phyloP scores from a whole-genome alignment of 2,888 invertebrate genomes.

The Globia sparganii region DNA sequence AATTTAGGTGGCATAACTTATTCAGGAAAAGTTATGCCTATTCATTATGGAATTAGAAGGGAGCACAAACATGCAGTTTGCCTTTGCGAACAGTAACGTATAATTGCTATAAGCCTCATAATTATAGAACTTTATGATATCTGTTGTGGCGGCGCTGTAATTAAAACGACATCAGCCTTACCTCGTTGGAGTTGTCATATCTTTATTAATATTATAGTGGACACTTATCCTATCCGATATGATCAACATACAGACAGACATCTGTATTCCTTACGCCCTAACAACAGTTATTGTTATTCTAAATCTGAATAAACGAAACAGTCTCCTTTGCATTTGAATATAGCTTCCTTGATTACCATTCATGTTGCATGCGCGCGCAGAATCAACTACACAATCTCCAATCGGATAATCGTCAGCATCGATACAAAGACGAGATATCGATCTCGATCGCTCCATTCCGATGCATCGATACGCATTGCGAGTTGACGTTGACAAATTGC shows the following conservation, averaged over 20 bases:
- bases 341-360: constrained; percentile 77
- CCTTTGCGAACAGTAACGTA: not conserved
- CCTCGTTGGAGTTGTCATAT: not conserved
- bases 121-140: constrained; percentile 3
- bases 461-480: constrained; percentile 83
- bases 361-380: constrained; percentile 75
- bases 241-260: constrained; percentile 64
- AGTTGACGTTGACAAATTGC: constrained; percentile 88
- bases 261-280: constrained; percentile 75
- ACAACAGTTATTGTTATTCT: constrained; percentile 75
- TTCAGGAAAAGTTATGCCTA: not conserved
- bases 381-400: constrained; percentile 73
- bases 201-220: constrained; percentile 39
- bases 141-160: not conserved
- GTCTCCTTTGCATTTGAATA: constrained; percentile 80
- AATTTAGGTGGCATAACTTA: not conserved
- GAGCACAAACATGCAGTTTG: not conserved
- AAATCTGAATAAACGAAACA: constrained; percentile 79
- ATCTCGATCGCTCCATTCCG: constrained; percentile 84
- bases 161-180: constrained; percentile 6
- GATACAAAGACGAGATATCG: constrained; percentile 85
- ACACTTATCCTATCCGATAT: constrained; percentile 34
- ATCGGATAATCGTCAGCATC: constrained; percentile 83
- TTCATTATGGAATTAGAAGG: constrained; percentile 15
- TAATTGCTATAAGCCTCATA: constrained; percentile 1